phyloP scores from a whole-genome alignment of 2,113 vertebrate species.

The Leptobrachium leishanense region DNA sequence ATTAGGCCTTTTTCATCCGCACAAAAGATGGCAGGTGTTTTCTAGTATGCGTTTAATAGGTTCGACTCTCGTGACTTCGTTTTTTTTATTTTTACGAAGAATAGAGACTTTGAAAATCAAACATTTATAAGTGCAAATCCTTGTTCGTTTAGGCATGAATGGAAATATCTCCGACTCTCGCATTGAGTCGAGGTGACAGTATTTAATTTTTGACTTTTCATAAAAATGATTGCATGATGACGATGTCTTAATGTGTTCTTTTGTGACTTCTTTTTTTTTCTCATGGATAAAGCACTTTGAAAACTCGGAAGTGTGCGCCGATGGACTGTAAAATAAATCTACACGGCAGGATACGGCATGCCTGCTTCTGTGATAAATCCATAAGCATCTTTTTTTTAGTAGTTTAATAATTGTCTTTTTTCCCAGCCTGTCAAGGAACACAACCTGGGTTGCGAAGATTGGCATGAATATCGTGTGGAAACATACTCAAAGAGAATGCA shows the following conservation, averaged over 20 bases:
- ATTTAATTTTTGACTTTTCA: constrained; percentile 28
- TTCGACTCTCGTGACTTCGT: constrained; percentile 1
- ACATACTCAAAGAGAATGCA: neutral
- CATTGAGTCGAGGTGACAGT: constrained; percentile 27
- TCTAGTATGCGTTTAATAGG: constrained; percentile 14
- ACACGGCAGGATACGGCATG: neutral
- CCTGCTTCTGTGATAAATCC: neutral
- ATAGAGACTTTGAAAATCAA: constrained; percentile 6
- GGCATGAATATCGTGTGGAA: neutral
- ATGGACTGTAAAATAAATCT: constrained; percentile 8
- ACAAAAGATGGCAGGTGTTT: neutral
- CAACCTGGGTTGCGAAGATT: neutral
- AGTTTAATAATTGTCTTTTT: neutral
- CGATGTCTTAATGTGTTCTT: neutral
- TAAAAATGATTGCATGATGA: constrained; percentile 10
- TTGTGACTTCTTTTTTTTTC: neutral
- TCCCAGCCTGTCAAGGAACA: neutral
- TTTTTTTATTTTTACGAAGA: neutral
- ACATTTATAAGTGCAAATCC: constrained; percentile 37
- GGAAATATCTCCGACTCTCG: constrained; percentile 16
- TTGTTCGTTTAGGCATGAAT: constrained; percentile 36
- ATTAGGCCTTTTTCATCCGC: too few species aligned
- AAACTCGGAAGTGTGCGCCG: neutral
- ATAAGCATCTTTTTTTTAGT: neutral
- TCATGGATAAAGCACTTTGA: constrained; percentile 11